Percentiles rank a stretch among this genome's conserved stretches.
These are phyloP conservation scores for Drosophila pseudoobscura DNA, from an alignment of 1,140 invertebrate species.

Conservation along the genomic window DNA sequence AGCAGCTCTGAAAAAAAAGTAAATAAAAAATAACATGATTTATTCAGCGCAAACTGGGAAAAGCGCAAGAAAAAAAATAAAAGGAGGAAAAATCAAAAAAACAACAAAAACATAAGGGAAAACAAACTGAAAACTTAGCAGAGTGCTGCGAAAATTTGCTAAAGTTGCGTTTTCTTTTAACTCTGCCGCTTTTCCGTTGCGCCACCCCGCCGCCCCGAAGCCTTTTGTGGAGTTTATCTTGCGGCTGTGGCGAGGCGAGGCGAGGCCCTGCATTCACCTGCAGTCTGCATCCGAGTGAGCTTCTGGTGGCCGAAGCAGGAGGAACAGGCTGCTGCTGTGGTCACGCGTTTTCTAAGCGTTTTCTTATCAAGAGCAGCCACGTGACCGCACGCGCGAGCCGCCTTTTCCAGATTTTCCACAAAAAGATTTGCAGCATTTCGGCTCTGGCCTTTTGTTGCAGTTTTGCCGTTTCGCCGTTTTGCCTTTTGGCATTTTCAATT, in stretches of 20 bases:
- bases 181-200: conserved; percentile 10
- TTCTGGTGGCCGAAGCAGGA: too few relatives aligned
- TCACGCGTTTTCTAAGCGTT: conserved; percentile 79
- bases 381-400: conserved; percentile 53
- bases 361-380: conserved; percentile 67
- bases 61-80: conserved; percentile 10
- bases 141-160: conserved; percentile 60
- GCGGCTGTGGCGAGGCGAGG: conserved; percentile 39
- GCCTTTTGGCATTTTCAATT: conserved; percentile 26
- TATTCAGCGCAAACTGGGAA: conserved; percentile 57
- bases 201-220: conserved; percentile 6
- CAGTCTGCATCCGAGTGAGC: conserved; percentile 6
- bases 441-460: conserved; percentile 49
- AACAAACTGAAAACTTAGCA: conserved; percentile 45
- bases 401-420: conserved; percentile 70
- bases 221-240: conserved; percentile 71
- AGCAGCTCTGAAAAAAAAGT: not conserved
- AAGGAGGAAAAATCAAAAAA: conserved; percentile 36
- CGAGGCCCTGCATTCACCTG: conserved; percentile 47
- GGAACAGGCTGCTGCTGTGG: conserved; percentile 36
- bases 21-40: conserved; percentile 44
- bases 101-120: conserved; percentile 9
- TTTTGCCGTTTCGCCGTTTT: conserved; percentile 16
- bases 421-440: conserved; percentile 69
- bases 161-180: conserved; percentile 73